A percentile compares a stretch with the other conserved stretches of the same genome.
phyloP scores from a whole-genome alignment of 2,113 vertebrate species.

The Phylloscopus trochiloides region DNA sequence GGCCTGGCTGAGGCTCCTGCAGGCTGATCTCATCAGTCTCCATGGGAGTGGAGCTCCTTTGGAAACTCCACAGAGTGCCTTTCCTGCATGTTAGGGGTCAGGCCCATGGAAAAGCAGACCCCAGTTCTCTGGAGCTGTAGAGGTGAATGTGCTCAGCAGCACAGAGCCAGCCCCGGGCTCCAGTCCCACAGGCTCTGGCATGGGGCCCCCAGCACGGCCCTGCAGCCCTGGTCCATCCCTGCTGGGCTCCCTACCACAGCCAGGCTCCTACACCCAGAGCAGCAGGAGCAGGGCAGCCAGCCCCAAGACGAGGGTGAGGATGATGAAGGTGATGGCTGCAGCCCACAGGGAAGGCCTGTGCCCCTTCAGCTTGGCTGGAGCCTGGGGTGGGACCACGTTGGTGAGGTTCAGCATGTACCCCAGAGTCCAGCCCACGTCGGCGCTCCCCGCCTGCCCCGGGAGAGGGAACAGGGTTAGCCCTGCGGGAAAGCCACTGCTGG shows the following conservation, averaged over 20 bases:
- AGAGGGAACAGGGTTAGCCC: not conserved
- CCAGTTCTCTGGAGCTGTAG: not conserved
- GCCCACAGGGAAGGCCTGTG: constrained; percentile 72
- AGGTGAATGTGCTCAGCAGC: not conserved
- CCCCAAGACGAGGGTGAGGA: constrained; percentile 2
- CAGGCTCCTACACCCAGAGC: not conserved
- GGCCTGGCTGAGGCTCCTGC: not conserved
- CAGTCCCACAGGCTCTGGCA: not conserved
- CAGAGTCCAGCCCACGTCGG: constrained; percentile 86
- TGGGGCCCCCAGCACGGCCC: rapidly evolving
- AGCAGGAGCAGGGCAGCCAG: not conserved
- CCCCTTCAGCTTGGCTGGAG: constrained; percentile 34
- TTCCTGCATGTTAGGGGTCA: not conserved
- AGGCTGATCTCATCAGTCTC: not conserved
- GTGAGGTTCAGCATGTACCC: constrained; percentile 93
- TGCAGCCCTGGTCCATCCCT: not conserved
- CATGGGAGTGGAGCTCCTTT: not conserved
- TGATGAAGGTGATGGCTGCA: constrained; percentile 66
- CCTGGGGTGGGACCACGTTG: constrained; percentile 78
- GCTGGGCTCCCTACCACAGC: rapidly evolving
- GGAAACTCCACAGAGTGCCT: not conserved
- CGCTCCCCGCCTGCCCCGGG: constrained; percentile 71
- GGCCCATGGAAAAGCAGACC: not conserved
- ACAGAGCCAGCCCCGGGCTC: not conserved
- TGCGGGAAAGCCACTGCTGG: not conserved